These are phyloP conservation scores for Capitella teleta DNA, from an alignment of 1,140 invertebrate genomes.

Conservation along the genomic window DNA sequence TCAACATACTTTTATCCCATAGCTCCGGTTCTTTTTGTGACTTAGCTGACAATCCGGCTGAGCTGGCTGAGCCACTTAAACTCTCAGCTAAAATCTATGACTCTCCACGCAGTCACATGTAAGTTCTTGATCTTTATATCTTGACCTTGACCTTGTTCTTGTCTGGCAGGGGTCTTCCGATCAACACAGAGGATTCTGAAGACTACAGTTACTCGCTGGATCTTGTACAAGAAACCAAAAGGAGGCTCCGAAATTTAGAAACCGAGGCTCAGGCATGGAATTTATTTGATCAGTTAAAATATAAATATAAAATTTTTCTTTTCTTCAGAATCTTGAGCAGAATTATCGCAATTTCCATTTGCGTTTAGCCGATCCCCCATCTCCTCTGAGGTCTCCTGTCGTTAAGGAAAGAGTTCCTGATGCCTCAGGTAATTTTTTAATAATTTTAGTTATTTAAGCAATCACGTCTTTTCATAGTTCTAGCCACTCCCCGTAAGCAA, in stretches of 20 bases:
- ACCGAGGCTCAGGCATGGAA: constrained; percentile 25
- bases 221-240: constrained; percentile 29
- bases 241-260: constrained; percentile 29
- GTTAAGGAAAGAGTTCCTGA: no score
- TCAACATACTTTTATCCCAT: background rate
- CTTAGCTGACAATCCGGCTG: background rate
- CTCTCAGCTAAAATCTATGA: no score
- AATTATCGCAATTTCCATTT: constrained; percentile 31
- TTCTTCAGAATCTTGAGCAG: constrained; percentile 27
- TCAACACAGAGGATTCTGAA: no score
- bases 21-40: background rate
- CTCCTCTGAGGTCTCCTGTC: no score
- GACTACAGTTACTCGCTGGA: constrained; percentile 25
- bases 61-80: background rate
- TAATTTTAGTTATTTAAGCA: no score
- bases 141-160: background rate
- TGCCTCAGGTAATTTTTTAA: no score
- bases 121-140: background rate
- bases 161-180: no score
- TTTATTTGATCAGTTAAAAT: background rate
- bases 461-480: no score
- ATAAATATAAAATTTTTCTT: constrained; percentile 3
- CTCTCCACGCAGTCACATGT: no score
- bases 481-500: no score
- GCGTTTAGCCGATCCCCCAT: no score